A percentile compares a stretch with the other conserved stretches of the same genome.
phyloP scores from a whole-genome alignment of 2,888 invertebrate species.

The Yponomeuta plumbellus region DNA sequence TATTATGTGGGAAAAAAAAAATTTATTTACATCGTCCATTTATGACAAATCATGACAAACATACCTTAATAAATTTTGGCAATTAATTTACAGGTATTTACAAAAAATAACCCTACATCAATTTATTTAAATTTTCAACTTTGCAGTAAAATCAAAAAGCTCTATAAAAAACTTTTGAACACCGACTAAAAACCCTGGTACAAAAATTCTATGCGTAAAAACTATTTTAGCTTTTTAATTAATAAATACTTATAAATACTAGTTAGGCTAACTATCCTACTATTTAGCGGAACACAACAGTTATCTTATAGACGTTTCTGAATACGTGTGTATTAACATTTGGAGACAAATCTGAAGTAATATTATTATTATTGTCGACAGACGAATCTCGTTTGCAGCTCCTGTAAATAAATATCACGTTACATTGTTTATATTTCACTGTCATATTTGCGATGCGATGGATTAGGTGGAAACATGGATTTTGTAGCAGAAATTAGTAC shows the following conservation, averaged over 20 bases:
- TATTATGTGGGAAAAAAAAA: too few species aligned
- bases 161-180: neutral
- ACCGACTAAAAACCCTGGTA: neutral
- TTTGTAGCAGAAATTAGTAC: too few species aligned
- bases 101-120: too few species aligned
- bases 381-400: conserved; percentile 52
- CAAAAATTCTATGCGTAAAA: neutral
- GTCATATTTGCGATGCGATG: too few species aligned
- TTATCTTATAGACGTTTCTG: conserved; percentile 63
- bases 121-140: too few species aligned
- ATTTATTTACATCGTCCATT: too few species aligned
- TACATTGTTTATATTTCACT: neutral
- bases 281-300: conserved; percentile 27
- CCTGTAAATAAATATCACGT: conserved; percentile 34
- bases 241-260: neutral
- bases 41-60: too few species aligned
- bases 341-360: conserved; percentile 53
- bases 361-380: conserved; percentile 58
- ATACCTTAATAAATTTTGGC: too few species aligned
- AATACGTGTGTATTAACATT: conserved; percentile 51
- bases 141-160: neutral
- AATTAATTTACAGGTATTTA: too few species aligned
- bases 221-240: neutral
- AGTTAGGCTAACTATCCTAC: neutral
- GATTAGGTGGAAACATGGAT: too few species aligned